phyloP scores from a whole-genome alignment of 1,140 invertebrate species.

The Charaxes varanes region DNA sequence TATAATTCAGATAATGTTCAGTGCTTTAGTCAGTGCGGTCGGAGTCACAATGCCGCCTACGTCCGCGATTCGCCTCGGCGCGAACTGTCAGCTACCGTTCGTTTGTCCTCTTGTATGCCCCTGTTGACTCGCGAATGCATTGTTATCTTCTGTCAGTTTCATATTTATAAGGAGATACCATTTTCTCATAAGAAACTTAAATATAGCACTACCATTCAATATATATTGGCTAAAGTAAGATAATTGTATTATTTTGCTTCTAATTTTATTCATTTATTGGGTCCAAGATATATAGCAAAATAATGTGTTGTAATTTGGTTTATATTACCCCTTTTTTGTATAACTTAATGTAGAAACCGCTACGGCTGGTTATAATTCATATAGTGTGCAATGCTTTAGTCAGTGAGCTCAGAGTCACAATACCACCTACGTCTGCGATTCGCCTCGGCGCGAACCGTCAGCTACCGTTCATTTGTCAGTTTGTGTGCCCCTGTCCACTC shows the following conservation, averaged over 20 bases:
- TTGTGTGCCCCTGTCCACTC: slow-evolving; percentile 8
- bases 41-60: slow-evolving; percentile 50
- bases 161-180: too few species aligned
- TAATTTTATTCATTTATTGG: too few species aligned
- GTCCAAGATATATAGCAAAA: too few species aligned
- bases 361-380: slow-evolving; percentile 41
- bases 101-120: slow-evolving; percentile 22
- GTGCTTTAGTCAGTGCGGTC: slow-evolving; percentile 40
- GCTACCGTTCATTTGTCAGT: slow-evolving; percentile 42
- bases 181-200: too few species aligned
- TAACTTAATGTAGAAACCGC: slow-evolving; percentile 48
- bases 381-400: slow-evolving; percentile 61
- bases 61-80: slow-evolving; percentile 39
- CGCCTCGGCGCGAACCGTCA: slow-evolving; percentile 43
- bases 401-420: slow-evolving; percentile 42
- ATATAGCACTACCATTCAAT: too few species aligned
- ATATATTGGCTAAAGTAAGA: too few species aligned
- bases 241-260: too few species aligned
- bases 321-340: too few species aligned
- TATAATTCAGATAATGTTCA: slow-evolving; percentile 55
- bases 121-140: slow-evolving; percentile 1
- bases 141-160: too few species aligned
- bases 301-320: too few species aligned
- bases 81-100: slow-evolving; percentile 55
- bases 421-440: slow-evolving; percentile 49